Evolutionary conservation across 2,113 vertebrate genomes (phyloP), one percentile per base, ranked within the genome.

Genomic region (Hippoglossus stenolepis): DNA sequence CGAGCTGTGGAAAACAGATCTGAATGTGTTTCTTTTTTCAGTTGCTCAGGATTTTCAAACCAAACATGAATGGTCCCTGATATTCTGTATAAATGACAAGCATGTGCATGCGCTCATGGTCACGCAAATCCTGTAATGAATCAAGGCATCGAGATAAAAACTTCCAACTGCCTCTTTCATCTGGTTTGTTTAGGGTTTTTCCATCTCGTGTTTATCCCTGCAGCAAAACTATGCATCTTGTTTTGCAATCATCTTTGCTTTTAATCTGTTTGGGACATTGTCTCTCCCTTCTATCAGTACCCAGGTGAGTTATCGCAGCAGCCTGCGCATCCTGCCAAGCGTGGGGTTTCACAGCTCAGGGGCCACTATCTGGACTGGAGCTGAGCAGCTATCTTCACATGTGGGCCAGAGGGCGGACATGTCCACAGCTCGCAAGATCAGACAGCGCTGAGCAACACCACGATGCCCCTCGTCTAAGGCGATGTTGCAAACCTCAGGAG

Each of bases 301-400:
- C 84, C 81, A 89, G 87, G 87, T 86, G 82, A 88, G 88, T 90
- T 93, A 94, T 93, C 87, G 71, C 84, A 86, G 81, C 87, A 83
- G 85, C 73, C 74, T 51, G 77, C 82, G 86, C 84, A 87, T 92
- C 90, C 79, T 90, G 85, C 80, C 89, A 89, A 93, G 92, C 91
- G 89, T 93, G 91, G 91, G 82, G 81, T 93, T 94, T 94, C 93
- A 93, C 94, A 94, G 93, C 91, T 94, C 87, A 72, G 77, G 63
- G 76, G 81, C 81, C 80, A 54, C 90, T 93, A 93, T 94, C 93
- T 82, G 84, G 76, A 83, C 81, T 72, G 4, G 17, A 23, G 63
- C 66, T 43, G 65, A 65, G 26, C 84, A 77, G 66, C 28, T 83
- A 87, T 88, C 87, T 81, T 65, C 72, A 61, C 62, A 88, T 90